phyloP scores from a whole-genome alignment of 2,888 invertebrate genomes.

The Temnothorax ravouxi region DNA sequence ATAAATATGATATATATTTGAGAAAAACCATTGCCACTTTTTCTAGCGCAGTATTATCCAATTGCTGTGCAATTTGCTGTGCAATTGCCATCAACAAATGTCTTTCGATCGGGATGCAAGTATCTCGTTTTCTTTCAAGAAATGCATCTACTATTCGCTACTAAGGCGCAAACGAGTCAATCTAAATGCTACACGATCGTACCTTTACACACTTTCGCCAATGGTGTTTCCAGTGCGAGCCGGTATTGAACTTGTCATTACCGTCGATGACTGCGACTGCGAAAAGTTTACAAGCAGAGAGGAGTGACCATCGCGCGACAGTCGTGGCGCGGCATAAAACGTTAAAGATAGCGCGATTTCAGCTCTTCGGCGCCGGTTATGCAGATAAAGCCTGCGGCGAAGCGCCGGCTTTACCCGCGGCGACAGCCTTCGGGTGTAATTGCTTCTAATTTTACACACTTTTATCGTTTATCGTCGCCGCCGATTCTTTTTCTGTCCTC shows the following conservation, averaged over 20 bases:
- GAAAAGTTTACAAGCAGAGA: slow-evolving; percentile 24
- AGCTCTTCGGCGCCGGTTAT: slow-evolving; percentile 63
- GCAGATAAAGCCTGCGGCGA: slow-evolving; percentile 55
- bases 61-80: neutral
- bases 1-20: neutral
- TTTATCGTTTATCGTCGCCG: slow-evolving; percentile 61
- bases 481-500: slow-evolving; percentile 48
- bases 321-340: slow-evolving; percentile 28
- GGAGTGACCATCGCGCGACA: slow-evolving; percentile 34
- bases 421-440: slow-evolving; percentile 56
- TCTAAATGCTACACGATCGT: slow-evolving; percentile 7
- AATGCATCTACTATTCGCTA: neutral
- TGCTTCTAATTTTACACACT: slow-evolving; percentile 70
- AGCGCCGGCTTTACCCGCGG: slow-evolving; percentile 36
- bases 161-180: neutral
- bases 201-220: slow-evolving; percentile 34
- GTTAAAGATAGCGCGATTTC: slow-evolving; percentile 62
- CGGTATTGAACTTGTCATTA: slow-evolving; percentile 49
- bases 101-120: too few relatives aligned
- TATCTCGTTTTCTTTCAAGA: neutral
- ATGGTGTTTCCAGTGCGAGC: slow-evolving; percentile 4
- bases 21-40: neutral
- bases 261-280: slow-evolving; percentile 43
- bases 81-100: neutral
- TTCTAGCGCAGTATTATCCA: neutral